phyloP scores from a whole-genome alignment of 53 echinoderm and acorn worm species.

The Zoroaster sp. region DNA sequence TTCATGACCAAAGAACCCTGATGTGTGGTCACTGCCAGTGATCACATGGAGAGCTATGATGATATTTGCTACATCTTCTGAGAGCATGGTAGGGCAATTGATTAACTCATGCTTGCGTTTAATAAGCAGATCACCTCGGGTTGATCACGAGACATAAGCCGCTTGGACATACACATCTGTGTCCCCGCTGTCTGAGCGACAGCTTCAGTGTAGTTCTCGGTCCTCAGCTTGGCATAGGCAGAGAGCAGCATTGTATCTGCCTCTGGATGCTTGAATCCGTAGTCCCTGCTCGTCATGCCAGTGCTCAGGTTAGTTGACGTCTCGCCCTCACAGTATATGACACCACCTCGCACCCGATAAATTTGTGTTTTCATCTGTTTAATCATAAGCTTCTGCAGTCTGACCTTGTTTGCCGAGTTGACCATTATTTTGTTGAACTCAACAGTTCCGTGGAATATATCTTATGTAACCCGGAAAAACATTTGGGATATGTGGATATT shows the following conservation, averaged over 20 bases:
- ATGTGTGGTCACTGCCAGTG: slow-evolving; percentile 51
- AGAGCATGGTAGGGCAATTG: slow-evolving; percentile 42
- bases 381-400: slow-evolving; percentile 54
- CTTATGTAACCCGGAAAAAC: slow-evolving; percentile 34
- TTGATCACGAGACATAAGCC: slow-evolving; percentile 26
- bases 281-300: slow-evolving; percentile 38
- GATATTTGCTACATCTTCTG: slow-evolving; percentile 46
- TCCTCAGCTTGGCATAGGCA: slow-evolving; percentile 8
- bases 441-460: slow-evolving; percentile 28
- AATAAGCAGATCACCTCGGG: slow-evolving; percentile 31
- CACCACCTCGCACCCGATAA: not conserved
- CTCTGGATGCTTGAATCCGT: slow-evolving; percentile 50
- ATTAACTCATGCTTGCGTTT: slow-evolving; percentile 49
- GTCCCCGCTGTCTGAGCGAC: slow-evolving; percentile 22
- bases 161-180: slow-evolving; percentile 58
- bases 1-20: slow-evolving; percentile 52
- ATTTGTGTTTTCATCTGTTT: slow-evolving; percentile 42
- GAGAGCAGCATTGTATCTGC: slow-evolving; percentile 55
- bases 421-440: slow-evolving; percentile 55
- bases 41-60: slow-evolving; percentile 52
- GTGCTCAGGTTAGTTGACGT: slow-evolving; percentile 54
- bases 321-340: slow-evolving; percentile 60
- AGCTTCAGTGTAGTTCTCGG: not conserved
- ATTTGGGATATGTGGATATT: slow-evolving; percentile 48
- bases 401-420: slow-evolving; percentile 59